phyloP scores from a whole-genome alignment of 2,113 vertebrate genomes.

The Australoheros scitulus region DNA sequence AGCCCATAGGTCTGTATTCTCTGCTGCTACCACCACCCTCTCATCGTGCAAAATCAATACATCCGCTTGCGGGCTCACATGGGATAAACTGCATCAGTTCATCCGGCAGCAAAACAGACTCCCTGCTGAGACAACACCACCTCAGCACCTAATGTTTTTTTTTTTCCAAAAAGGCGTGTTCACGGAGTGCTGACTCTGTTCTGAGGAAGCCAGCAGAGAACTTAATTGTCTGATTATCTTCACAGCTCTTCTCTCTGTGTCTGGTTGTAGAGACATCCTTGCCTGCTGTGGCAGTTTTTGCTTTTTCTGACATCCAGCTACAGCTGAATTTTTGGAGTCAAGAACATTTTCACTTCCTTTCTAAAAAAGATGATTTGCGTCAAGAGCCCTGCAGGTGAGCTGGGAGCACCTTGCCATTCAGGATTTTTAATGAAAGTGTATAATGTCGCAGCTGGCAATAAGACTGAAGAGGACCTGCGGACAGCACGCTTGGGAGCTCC shows the following conservation, averaged over 20 bases:
- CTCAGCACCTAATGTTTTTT: slow-evolving; percentile 16
- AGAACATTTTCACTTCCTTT: neutral
- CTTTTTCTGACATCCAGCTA: slow-evolving; percentile 1
- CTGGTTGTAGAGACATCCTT: slow-evolving; percentile 6
- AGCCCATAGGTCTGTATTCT: neutral
- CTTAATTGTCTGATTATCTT: slow-evolving; percentile 34
- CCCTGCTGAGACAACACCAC: slow-evolving; percentile 22
- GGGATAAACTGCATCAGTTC: slow-evolving; percentile 21
- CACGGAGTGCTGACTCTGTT: slow-evolving; percentile 9
- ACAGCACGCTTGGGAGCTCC: slow-evolving; percentile 27
- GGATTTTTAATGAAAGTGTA: slow-evolving; percentile 51
- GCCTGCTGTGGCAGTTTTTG: neutral
- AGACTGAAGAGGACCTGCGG: slow-evolving; percentile 8
- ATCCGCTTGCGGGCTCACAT: slow-evolving; percentile 22
- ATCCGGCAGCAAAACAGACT: slow-evolving; percentile 14
- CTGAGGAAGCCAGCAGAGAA: slow-evolving; percentile 25
- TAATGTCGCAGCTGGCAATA: slow-evolving; percentile 14
- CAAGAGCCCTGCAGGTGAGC: slow-evolving; percentile 36
- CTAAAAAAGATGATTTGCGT: slow-evolving; percentile 11
- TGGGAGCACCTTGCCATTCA: slow-evolving; percentile 1
- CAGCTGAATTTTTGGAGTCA: neutral
- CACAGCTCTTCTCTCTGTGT: neutral
- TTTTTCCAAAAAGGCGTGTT: neutral
- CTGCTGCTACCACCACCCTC: neutral
- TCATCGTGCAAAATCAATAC: slow-evolving; percentile 50